Percentiles rank a stretch among this genome's conserved stretches.
These are phyloP conservation scores for Datnioides undecimradiatus DNA, from an alignment of 2,113 vertebrate genomes.

Conservation along the genomic window DNA sequence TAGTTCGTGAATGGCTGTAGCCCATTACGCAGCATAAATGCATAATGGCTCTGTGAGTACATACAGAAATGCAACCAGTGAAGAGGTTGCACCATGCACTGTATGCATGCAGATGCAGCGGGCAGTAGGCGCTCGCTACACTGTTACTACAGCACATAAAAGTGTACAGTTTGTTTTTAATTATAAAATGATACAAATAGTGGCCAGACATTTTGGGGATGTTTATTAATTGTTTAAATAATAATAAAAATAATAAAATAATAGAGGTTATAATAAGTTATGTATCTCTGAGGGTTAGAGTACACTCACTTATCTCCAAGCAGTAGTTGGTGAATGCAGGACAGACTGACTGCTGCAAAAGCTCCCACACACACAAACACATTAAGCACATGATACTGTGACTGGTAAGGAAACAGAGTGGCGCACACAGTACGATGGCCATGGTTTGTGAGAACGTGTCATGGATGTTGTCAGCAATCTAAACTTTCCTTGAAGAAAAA, in stretches of 20 bases:
- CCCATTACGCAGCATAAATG: slow-evolving; percentile 25
- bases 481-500: not conserved
- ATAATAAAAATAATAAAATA: too few species aligned
- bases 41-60: slow-evolving; percentile 10
- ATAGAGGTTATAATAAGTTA: too few species aligned
- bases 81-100: not conserved
- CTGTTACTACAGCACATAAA: not conserved
- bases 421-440: not conserved
- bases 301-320: not conserved
- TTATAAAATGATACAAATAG: too few species aligned
- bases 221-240: too few species aligned
- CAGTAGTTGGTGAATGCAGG: not conserved
- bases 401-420: not conserved
- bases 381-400: not conserved
- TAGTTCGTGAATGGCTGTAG: slow-evolving; percentile 30
- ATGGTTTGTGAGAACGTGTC: not conserved
- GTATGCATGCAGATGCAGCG: not conserved
- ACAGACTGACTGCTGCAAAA: not conserved
- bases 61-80: slow-evolving; percentile 26
- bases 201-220: too few species aligned
- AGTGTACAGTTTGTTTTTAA: too few species aligned
- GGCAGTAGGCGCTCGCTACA: not conserved
- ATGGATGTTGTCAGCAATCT: not conserved
- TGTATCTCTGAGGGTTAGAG: too few species aligned
- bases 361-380: not conserved